Evolutionary conservation across 2,888 invertebrate genomes (phyloP), one percentile per base, ranked within the genome.

Genomic region (Callosobruchus maculatus): DNA sequence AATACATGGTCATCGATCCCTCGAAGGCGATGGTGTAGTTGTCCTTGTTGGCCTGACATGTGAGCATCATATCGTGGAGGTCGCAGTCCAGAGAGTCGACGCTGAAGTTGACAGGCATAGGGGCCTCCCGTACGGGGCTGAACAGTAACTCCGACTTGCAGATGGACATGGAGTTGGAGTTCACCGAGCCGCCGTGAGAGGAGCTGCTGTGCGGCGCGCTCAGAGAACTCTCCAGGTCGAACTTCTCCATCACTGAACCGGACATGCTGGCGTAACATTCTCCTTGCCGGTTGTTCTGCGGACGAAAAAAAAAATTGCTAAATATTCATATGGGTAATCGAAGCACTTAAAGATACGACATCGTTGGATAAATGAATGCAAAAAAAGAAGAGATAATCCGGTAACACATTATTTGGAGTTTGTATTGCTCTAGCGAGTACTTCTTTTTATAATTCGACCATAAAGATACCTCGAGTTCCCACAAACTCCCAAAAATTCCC

Each of bases 21-120:
- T 97, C 96, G 83, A 97, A 97, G 80, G 97, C 97, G 84, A 97
- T 96, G 78, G 97, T 97, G 86, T 97, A 97, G 89, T 97, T 97
- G 88, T 96, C 95, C 89, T 97, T 96, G 87, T 96, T 96, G 77
- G 95, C 94, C 88, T 95, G 94, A 87, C 97, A 97, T 77, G 96
- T 97, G 79, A 96, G 90, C 87, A 97, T 93, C 85, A 96, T 94
- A 84, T 96, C 95, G 83, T 94, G 93, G 81, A 92, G 90, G 85
- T 95, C 95, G 88, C 95, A 94, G 87, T 97, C 97, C 81, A 97
- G 89, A 79, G 96, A 97, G 86, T 97, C 97, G 77, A 96, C 95
- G 82, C 96, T 96, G 88, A 94, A 95, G 86, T 94, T 94, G 74
- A 90, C 90, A 49, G 49, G 49, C 49, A 49, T 49, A 71, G 94